Conservation (phyloP, 2,797 vertebrate species). For the Nothura maculosa region DNA sequence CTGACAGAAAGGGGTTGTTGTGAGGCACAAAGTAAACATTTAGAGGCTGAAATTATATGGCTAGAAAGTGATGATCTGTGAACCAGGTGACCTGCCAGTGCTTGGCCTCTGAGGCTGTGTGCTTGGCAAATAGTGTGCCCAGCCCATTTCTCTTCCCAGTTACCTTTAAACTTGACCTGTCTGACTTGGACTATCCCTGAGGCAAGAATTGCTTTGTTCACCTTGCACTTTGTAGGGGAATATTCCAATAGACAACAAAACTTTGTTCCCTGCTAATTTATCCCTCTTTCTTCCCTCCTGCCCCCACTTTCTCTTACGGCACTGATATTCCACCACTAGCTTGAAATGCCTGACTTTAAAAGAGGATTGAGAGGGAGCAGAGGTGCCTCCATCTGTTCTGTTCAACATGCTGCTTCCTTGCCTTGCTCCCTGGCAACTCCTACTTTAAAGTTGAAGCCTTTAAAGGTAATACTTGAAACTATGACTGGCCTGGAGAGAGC, state of each 20-base stretch:
- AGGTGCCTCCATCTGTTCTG: accelerated
- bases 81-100: background rate
- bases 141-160: background rate
- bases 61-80: accelerated
- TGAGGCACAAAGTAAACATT: background rate
- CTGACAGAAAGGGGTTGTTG: background rate
- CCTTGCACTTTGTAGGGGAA: background rate
- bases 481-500: background rate
- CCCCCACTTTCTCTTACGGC: accelerated
- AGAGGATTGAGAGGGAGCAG: background rate
- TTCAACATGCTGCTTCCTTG: too few relatives aligned
- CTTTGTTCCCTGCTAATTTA: accelerated
- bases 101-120: background rate
- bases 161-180: background rate
- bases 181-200: accelerated
- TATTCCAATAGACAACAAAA: background rate
- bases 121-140: background rate
- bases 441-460: background rate
- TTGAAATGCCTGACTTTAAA: background rate
- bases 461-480: background rate
- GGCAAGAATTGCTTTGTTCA: background rate
- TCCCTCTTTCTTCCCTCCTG: background rate
- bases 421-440: background rate
- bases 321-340: accelerated
- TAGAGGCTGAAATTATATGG: background rate